Evolutionary conservation across 2,113 vertebrate species (phyloP).

Genomic region (Rhipidura dahli): DNA sequence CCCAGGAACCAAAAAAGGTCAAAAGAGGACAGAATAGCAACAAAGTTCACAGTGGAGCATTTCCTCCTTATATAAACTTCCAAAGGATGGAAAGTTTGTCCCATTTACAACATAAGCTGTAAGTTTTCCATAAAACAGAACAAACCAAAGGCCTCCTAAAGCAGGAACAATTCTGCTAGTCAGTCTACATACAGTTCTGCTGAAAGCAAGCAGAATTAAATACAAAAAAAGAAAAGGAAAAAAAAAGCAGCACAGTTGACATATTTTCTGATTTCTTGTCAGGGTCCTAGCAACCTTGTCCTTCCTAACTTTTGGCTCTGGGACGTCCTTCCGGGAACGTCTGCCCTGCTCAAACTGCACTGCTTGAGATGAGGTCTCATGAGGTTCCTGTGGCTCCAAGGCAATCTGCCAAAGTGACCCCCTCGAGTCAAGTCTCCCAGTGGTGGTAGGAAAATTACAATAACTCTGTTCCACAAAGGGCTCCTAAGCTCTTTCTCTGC

Average conservation of each 20-base stretch:
- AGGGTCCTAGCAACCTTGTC: neutral
- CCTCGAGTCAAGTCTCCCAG: neutral
- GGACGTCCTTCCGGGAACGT: rapidly evolving
- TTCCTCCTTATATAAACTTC: neutral
- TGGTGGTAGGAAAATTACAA: neutral
- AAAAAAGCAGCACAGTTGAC: neutral
- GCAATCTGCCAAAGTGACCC: neutral
- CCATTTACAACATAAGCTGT: neutral
- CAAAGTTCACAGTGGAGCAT: neutral
- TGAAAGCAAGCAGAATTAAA: neutral
- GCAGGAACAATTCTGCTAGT: neutral
- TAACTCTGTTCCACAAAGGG: neutral
- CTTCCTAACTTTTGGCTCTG: neutral
- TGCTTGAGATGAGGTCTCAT: neutral
- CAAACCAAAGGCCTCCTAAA: neutral
- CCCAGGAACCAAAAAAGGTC: neutral
- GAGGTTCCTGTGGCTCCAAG: neutral
- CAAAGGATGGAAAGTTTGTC: neutral
- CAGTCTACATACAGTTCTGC: neutral
- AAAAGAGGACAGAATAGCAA: neutral
- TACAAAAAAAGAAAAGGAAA: rapidly evolving
- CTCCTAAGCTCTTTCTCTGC: neutral
- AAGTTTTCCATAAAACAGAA: neutral
- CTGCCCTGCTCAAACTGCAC: neutral
- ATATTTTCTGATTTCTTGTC: neutral